phyloP scores from a whole-genome alignment of 2,113 vertebrate genomes.

The Solea solea region DNA sequence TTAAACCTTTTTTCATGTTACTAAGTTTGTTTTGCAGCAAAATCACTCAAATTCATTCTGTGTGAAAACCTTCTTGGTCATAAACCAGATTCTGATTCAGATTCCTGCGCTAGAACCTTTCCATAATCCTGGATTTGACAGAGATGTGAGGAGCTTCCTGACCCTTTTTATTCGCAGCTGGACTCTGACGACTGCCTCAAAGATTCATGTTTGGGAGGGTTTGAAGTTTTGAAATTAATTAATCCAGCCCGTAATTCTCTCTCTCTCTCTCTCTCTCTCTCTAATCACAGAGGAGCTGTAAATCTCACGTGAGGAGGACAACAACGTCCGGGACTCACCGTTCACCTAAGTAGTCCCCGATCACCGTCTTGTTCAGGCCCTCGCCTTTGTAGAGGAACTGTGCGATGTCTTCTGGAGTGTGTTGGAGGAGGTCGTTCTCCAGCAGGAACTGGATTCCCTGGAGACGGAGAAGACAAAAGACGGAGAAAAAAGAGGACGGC shows the following conservation, averaged over 20 bases:
- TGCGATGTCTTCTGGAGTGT: slow-evolving; percentile 94
- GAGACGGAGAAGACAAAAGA: slow-evolving; percentile 6
- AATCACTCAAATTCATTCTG: too few relatives aligned
- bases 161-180: slow-evolving; percentile 5
- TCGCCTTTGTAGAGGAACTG: slow-evolving; percentile 99
- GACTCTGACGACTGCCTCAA: slow-evolving; percentile 19
- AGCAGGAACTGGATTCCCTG: slow-evolving; percentile 97
- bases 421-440: slow-evolving; percentile 96
- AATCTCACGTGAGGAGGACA: slow-evolving; percentile 39
- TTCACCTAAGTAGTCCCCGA: slow-evolving; percentile 98
- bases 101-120: too few relatives aligned
- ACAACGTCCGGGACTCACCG: slow-evolving; percentile 79
- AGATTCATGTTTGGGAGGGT: slow-evolving; percentile 27
- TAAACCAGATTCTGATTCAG: too few relatives aligned
- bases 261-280: slow-evolving; percentile 26
- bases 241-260: slow-evolving; percentile 49
- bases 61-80: too few relatives aligned
- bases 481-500: slow-evolving; percentile 1
- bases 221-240: slow-evolving; percentile 47
- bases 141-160: slow-evolving; percentile 21
- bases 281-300: slow-evolving; percentile 49
- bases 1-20: too few relatives aligned
- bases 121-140: too few relatives aligned
- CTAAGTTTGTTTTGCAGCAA: too few relatives aligned
- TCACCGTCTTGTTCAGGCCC: slow-evolving; percentile 97